phyloP scores from a whole-genome alignment of 2,797 vertebrate genomes.

The Microhierax caerulescens region DNA sequence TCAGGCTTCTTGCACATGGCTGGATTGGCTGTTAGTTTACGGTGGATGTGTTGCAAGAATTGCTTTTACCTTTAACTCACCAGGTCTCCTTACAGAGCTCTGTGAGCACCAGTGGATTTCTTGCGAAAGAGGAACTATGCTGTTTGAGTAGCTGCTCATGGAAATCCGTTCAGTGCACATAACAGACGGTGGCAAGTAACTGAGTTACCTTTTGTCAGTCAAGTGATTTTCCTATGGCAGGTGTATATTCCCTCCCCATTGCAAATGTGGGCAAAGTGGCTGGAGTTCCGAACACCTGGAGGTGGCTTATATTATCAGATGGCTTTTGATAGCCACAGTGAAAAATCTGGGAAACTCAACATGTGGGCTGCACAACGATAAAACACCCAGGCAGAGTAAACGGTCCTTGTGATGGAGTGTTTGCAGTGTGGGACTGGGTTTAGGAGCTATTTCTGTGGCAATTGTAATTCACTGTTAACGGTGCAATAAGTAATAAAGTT shows the following conservation, averaged over 20 bases:
- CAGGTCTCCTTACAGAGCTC: neutral
- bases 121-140: neutral
- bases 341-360: neutral
- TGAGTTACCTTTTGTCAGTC: neutral
- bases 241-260: neutral
- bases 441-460: neutral
- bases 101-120: neutral
- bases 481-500: neutral
- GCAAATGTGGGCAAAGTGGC: neutral
- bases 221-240: neutral
- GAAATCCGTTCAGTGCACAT: fast-evolving
- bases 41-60: neutral
- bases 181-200: neutral
- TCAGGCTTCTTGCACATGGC: neutral
- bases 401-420: neutral
- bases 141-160: fast-evolving
- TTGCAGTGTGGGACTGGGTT: neutral
- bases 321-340: fast-evolving
- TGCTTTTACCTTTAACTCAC: neutral
- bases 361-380: fast-evolving
- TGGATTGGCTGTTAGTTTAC: neutral
- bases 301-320: fast-evolving
- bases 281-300: neutral
- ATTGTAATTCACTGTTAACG: neutral
- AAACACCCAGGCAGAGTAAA: fast-evolving